Conservation (phyloP, 1,140 invertebrate genomes). For the Cardiocondyla obscurior region DNA sequence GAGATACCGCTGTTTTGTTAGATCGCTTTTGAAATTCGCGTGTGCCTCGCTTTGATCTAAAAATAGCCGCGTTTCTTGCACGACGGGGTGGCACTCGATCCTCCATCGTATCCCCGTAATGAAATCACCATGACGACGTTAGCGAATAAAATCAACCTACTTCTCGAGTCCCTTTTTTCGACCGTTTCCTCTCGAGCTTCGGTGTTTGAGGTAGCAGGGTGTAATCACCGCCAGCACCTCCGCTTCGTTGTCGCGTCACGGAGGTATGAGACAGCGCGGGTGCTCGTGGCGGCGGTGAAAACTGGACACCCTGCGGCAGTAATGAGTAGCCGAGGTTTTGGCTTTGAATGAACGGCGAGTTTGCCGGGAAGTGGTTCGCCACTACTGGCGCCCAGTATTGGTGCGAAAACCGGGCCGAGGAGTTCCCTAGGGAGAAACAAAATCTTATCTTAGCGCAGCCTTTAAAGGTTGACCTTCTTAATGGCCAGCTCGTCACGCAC, state of each 20-base stretch:
- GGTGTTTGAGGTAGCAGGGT: conserved; percentile 81
- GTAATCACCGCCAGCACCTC: conserved; percentile 79
- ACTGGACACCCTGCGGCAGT: conserved; percentile 77
- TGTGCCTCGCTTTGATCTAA: not conserved
- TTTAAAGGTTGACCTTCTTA: conserved; percentile 5
- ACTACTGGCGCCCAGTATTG: conserved; percentile 86
- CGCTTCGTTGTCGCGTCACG: conserved; percentile 78
- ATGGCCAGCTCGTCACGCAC: not conserved
- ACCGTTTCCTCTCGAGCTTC: conserved; percentile 80
- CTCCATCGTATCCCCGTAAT: conserved; percentile 3
- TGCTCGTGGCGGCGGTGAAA: conserved; percentile 77
- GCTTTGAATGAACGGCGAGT: conserved; percentile 85
- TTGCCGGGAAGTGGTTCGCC: conserved; percentile 86
- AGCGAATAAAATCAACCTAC: conserved; percentile 64
- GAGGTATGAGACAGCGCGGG: conserved; percentile 72
- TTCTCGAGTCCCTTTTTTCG: conserved; percentile 78
- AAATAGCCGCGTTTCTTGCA: not conserved
- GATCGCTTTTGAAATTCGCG: not conserved
- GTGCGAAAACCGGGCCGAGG: conserved; percentile 77
- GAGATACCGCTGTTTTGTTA: not conserved
- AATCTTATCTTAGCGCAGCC: not conserved
- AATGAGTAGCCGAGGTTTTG: conserved; percentile 79
- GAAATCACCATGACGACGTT: conserved; percentile 7
- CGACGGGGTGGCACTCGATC: not conserved
- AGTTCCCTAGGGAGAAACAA: conserved; percentile 73